Evolutionary conservation across 1,140 invertebrate genomes (phyloP), one percentile per base, ranked within the genome.

Genomic region (Brachionus plicatilis): DNA sequence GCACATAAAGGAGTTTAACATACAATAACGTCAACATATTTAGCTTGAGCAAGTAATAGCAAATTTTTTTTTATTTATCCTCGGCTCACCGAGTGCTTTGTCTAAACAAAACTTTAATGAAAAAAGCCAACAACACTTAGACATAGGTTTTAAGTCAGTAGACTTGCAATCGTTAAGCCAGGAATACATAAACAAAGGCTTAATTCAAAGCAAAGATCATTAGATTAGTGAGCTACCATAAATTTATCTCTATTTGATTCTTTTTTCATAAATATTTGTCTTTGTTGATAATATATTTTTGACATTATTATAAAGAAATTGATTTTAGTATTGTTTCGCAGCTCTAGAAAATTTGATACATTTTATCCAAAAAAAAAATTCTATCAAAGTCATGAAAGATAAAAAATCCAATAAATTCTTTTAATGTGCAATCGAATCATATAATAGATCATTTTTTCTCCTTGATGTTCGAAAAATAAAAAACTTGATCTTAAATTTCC

Each of bases 1-100:
- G 68, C 68, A 72, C 68, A 72, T 72, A 43, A 72, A 41, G 68
- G 68, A 43, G 68, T 43, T 72, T 72, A 72, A 72, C 33, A 72
- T 43, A 72, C 37, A 68, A 68, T 27, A 68, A 68, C 66, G 66
- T 68, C 66, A 68, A 72, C 68, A 72, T 72, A 41, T 41, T 43
- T 72, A 43, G 37, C 68, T 14, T 20, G 8, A 24, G 9, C 41
- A 72, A 72, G 12, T 7, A 72, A 37, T 72, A 1, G 27, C 14
- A 60, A 56, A 56, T 20, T 60, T 53, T 53, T 1, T 20, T 11
- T 24, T 17, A 17, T 56, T 7, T 60, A 14, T 8, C 1, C 53
- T 9, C 20, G n/a, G 53, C 53, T 60, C 53, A 24, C 53, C 53
- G 17, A 60, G 53, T 9, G 53, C 53, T 60, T 27, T 60, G 53